Evolutionary conservation across 2,888 invertebrate genomes (phyloP), one percentile per base, ranked within the genome.

Genomic region (Netelia virgata): DNA sequence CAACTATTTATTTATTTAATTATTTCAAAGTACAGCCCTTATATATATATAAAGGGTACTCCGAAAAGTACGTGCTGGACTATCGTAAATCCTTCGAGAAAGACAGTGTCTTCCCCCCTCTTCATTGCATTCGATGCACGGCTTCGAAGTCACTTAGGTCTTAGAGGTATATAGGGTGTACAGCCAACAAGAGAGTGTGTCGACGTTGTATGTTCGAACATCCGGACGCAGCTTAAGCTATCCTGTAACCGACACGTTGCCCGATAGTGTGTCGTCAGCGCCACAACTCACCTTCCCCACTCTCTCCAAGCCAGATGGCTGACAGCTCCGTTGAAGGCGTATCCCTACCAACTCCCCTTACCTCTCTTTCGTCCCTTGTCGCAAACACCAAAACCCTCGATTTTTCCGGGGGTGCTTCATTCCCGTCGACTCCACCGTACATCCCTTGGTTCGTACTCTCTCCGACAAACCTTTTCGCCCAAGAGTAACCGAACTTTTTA

Each of bases 401-500:
- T 82, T 74, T 73, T 80, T 36, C 36, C 36, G 61, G 77, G 81
- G 81, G 47, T 61, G 43, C 43, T 73, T 73, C 73, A 47, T 73
- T 61, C n/a, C 43, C 14, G 53, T 53, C 81, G 47, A 11, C 18
- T 43, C 14, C 41, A 41, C 55, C 14, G 18, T 10, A 16, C n/a
- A 50, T n/a, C 41, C 36, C 18, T 61, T 68, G n/a, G 47, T 16
- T 6, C n/a, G 23, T 47, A 23, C 53, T 14, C 28, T n/a, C 64
- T 14, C 11, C 73, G 78, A 57, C 68, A 76, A 84, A 84, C 76
- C 82, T 86, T 79, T 83, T 84, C 87, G 81, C 85, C 28, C 81
- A 59, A 73, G 80, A 75, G 79, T 57, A 72, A 83, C 86, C 77
- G 85, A 90, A 91, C 89, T 91, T 91, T 90, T 91, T 91, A 88